A percentile compares a stretch with the other conserved stretches of the same genome.
Conservation (phyloP, 2,797 vertebrate genomes). For the Ctenochaetus hawaiiensis region DNA sequence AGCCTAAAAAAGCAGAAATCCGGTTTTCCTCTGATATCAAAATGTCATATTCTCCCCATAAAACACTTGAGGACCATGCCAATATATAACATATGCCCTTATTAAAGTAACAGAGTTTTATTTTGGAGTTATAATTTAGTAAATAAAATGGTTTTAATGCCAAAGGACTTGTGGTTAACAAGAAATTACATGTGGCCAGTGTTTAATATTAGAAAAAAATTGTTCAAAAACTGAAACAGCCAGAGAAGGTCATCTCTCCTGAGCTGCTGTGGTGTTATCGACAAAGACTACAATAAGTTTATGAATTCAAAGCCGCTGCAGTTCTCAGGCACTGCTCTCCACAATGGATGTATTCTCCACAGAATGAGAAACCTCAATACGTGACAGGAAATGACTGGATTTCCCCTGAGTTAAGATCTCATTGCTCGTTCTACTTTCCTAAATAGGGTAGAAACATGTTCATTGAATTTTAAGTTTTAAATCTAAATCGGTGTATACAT, state of each 20-base stretch:
- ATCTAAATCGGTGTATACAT: neutral
- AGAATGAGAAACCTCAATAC: neutral
- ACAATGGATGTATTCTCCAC: neutral
- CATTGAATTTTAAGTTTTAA: neutral
- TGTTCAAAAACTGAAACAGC: too few relatives aligned
- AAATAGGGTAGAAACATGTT: neutral
- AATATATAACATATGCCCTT: too few relatives aligned
- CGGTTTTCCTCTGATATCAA: too few relatives aligned
- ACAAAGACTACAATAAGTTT: neutral
- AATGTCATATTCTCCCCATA: too few relatives aligned
- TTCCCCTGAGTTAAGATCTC: neutral
- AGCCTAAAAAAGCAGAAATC: too few relatives aligned
- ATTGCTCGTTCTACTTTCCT: neutral
- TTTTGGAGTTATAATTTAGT: too few relatives aligned
- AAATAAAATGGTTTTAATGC: too few relatives aligned
- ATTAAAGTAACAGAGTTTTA: too few relatives aligned
- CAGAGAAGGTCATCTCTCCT: neutral
- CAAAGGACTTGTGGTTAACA: too few relatives aligned
- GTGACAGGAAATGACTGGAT: conserved; percentile 11
- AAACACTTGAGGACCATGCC: too few relatives aligned
- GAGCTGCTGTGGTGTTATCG: neutral
- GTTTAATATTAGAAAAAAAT: too few relatives aligned
- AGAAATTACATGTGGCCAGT: too few relatives aligned
- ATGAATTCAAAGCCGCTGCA: conserved; percentile 1
- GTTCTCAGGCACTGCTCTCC: neutral